Evolutionary conservation across 2,888 invertebrate genomes (phyloP), one percentile per base, ranked within the genome.

Genomic region (Nomada ferruginata): DNA sequence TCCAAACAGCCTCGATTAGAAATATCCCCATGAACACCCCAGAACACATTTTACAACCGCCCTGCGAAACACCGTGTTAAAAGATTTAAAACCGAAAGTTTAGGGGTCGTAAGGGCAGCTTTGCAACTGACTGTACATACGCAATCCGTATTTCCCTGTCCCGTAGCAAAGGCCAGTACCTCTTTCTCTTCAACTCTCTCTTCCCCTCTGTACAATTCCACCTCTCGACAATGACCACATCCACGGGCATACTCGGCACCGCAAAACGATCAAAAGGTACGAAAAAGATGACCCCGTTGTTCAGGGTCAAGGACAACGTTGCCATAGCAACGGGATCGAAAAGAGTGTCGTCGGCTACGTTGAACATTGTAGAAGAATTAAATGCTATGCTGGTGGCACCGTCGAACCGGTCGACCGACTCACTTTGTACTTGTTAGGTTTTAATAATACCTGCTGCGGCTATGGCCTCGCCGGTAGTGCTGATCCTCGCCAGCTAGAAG

Each of bases 341-440:
- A 88, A 82, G 82, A 79, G 77, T 72, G 65, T 79, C 79, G 71
- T 69, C 77, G 63, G 63, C 76, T 59, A 79, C 79, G 85, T 82
- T 84, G 85, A 76, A 88, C 85, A 88, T 87, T 85, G 87, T 88
- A 88, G 85, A 87, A 86, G 89, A 88, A 88, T 87, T 89, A 87
- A 88, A 87, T 77, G 85, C 87, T 79, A 80, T 85, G 87, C 89
- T 74, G 85, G 89, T 87, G 87, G 87, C 85, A 89, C 77, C 83
- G 89, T 74, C 87, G 89, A 87, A 87, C 87, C 87, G 87, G 87
- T 87, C 87, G 85, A 85, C 87, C 87, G 70, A 87, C 76, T 87
- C 87, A 82, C 85, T 87, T 87, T 87, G 89, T 88, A 87, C 89
- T 87, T 87, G 87, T 87, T 88, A 87, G 87, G 89, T 88, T 87